phyloP scores from a whole-genome alignment of 2,888 invertebrate species.

The Gortyna flavago region DNA sequence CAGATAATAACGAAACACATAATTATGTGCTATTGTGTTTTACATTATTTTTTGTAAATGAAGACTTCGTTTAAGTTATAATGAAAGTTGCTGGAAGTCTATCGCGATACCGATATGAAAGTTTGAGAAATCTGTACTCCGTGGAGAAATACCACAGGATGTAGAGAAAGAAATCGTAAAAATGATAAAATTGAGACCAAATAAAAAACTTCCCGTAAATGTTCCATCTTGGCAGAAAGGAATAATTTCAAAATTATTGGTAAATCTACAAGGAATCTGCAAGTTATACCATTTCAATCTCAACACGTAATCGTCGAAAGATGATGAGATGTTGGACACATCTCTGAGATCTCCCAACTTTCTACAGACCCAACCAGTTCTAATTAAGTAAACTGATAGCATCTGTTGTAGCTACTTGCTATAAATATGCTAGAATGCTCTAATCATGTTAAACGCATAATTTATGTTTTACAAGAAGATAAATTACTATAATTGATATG shows the following conservation, averaged over 20 bases:
- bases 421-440: constrained; percentile 32
- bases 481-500: background rate
- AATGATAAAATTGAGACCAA: background rate
- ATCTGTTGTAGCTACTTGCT: constrained; percentile 33
- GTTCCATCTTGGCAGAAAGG: fast-evolving
- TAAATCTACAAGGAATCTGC: background rate
- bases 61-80: background rate
- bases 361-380: constrained; percentile 52
- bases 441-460: constrained; percentile 20
- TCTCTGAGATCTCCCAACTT: constrained; percentile 47
- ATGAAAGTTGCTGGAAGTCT: no score
- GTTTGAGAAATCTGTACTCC: no score
- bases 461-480: constrained; percentile 16
- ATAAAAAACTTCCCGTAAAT: background rate
- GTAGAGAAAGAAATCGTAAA: background rate
- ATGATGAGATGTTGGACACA: no score
- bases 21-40: constrained; percentile 6
- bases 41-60: background rate
- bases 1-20: constrained; percentile 22
- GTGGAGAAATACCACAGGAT: no score
- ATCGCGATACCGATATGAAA: no score
- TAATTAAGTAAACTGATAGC: constrained; percentile 54
- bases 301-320: constrained; percentile 3
- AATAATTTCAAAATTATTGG: background rate
- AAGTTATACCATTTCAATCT: constrained; percentile 25